A percentile compares a stretch with the other conserved stretches of the same genome.
Evolutionary conservation across 2,113 vertebrate species (phyloP).

Genomic region (Craseonycteris thonglongyai): DNA sequence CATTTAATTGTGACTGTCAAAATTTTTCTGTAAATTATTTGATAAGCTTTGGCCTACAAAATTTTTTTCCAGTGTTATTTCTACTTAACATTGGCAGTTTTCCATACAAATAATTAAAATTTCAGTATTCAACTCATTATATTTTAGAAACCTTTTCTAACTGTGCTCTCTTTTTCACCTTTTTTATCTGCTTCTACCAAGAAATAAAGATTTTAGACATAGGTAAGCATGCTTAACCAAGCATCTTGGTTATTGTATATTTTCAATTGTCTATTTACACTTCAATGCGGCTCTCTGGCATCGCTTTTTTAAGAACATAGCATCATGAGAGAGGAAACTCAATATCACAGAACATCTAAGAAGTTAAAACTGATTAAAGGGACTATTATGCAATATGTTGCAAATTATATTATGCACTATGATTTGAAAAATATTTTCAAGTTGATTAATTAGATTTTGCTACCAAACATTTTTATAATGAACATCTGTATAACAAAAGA

Average conservation of each 20-base stretch:
- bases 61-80: slow-evolving; percentile 35
- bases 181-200: slow-evolving; percentile 85
- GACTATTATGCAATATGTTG: neutral
- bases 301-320: slow-evolving; percentile 33
- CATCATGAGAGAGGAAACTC: slow-evolving; percentile 27
- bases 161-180: slow-evolving; percentile 76
- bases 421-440: slow-evolving; percentile 7
- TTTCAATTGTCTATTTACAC: slow-evolving; percentile 66
- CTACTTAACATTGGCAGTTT: neutral
- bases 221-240: slow-evolving; percentile 85
- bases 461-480: neutral
- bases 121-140: slow-evolving; percentile 68
- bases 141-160: slow-evolving; percentile 78
- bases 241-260: slow-evolving; percentile 68
- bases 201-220: slow-evolving; percentile 99
- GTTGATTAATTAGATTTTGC: neutral
- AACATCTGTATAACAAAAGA: neutral
- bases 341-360: neutral
- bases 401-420: neutral
- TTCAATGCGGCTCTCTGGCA: neutral
- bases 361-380: neutral
- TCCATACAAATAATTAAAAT: slow-evolving; percentile 50
- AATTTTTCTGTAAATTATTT: slow-evolving; percentile 17
- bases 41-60: neutral
- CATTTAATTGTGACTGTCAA: neutral